Evolutionary conservation across 2,113 vertebrate genomes (phyloP).

Genomic region (Brachypodius melanocephalos): DNA sequence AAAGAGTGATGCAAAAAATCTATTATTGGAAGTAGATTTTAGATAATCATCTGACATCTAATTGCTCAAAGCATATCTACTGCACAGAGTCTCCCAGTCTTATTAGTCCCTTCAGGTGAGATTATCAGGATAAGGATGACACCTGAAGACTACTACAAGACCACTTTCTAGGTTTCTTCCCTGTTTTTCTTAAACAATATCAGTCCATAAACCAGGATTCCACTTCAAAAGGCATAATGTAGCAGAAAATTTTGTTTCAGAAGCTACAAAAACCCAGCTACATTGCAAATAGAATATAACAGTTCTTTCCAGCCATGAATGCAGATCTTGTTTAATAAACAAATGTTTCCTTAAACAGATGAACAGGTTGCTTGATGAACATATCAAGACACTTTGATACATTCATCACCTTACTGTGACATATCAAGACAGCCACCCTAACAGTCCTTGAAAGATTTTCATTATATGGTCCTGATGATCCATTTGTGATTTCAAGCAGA

Average conservation of each 20-base stretch:
- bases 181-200: not conserved
- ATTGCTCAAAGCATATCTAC: not conserved
- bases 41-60: not conserved
- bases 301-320: not conserved
- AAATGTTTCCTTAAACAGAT: not conserved
- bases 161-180: not conserved
- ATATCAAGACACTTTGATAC: no score
- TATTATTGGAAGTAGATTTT: not conserved
- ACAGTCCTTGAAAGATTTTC: not conserved
- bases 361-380: not conserved
- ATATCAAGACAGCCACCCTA: not conserved
- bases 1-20: not conserved
- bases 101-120: not conserved
- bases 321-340: not conserved
- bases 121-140: not conserved
- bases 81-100: not conserved
- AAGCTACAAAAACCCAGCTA: accelerated
- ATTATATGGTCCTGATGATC: not conserved
- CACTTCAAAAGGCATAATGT: not conserved
- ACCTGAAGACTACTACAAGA: not conserved
- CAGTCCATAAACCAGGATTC: not conserved
- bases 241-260: not conserved
- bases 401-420: not conserved
- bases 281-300: not conserved
- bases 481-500: not conserved